These are phyloP conservation scores for Patella ulyssiponensis DNA, from an alignment of 2,888 invertebrate species.

Conservation along the genomic window DNA sequence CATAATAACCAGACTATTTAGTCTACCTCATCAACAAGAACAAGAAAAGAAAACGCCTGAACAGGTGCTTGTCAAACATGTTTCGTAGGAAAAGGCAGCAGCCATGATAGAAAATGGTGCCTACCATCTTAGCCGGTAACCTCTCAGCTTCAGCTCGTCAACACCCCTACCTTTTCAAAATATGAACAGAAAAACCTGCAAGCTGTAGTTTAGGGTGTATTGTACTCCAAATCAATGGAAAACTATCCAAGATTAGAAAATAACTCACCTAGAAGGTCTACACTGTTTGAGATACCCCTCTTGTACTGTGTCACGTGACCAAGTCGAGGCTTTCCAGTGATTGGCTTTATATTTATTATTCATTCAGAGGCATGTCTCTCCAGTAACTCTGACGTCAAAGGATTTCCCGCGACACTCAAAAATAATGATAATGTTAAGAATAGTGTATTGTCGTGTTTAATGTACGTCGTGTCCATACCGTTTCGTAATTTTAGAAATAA, in stretches of 20 bases:
- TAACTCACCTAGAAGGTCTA: not conserved
- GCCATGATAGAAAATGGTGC: constrained; percentile 9
- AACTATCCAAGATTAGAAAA: not conserved
- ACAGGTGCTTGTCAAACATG: constrained; percentile 1
- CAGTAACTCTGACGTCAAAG: not conserved
- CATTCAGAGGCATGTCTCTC: constrained; percentile 7
- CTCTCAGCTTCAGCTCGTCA: too few species aligned
- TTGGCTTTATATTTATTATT: constrained; percentile 9
- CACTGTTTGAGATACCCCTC: constrained; percentile 1
- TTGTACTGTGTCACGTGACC: not conserved
- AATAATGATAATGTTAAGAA: too few species aligned
- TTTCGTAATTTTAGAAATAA: too few species aligned
- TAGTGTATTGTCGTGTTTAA: too few species aligned
- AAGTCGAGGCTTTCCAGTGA: not conserved
- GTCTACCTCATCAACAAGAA: too few species aligned
- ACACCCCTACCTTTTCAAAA: too few species aligned
- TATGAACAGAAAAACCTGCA: too few species aligned
- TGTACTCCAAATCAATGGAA: too few species aligned
- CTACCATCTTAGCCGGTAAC: not conserved
- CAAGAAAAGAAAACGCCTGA: too few species aligned
- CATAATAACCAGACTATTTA: too few species aligned
- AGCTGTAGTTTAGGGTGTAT: too few species aligned
- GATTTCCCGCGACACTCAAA: not conserved
- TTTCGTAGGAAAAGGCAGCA: constrained; percentile 6
- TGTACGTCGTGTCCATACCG: too few species aligned